Percentiles rank a stretch among this genome's conserved stretches.
Conservation (phyloP, 92 coral and sea anemone species). For the Umimayanthus chanpuru region DNA sequence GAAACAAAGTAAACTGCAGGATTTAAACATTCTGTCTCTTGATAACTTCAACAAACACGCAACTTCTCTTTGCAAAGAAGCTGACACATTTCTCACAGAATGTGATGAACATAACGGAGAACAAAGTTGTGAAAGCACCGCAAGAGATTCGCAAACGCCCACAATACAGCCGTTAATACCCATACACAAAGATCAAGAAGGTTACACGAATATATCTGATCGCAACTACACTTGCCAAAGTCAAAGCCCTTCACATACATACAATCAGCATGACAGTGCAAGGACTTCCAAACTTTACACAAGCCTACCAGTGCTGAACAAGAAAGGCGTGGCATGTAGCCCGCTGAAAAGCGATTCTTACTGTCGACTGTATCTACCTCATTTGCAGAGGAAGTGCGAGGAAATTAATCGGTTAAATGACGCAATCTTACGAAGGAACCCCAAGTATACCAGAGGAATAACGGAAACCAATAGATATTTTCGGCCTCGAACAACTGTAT, state of each 20-base stretch:
- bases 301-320: constrained; percentile 26
- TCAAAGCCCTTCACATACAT: not conserved
- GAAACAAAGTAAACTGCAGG: constrained; percentile 49
- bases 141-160: not conserved
- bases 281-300: constrained; percentile 26
- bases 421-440: constrained; percentile 51
- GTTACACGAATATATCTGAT: not conserved
- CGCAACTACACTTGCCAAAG: not conserved
- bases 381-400: constrained; percentile 51
- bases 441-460: constrained; percentile 44
- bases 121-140: constrained; percentile 1
- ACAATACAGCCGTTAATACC: not conserved
- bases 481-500: not conserved
- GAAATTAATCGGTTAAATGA: constrained; percentile 56
- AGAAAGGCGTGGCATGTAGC: constrained; percentile 7
- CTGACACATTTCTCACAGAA: constrained; percentile 53
- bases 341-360: constrained; percentile 45
- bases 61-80: constrained; percentile 58
- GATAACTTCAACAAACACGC: constrained; percentile 57
- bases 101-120: constrained; percentile 9
- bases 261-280: constrained; percentile 10
- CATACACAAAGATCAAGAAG: not conserved
- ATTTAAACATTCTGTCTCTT: constrained; percentile 38
- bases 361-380: constrained; percentile 58
- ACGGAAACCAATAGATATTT: not conserved